Conservation (phyloP, 2,797 vertebrate genomes). For the Anniella stebbinsi region DNA sequence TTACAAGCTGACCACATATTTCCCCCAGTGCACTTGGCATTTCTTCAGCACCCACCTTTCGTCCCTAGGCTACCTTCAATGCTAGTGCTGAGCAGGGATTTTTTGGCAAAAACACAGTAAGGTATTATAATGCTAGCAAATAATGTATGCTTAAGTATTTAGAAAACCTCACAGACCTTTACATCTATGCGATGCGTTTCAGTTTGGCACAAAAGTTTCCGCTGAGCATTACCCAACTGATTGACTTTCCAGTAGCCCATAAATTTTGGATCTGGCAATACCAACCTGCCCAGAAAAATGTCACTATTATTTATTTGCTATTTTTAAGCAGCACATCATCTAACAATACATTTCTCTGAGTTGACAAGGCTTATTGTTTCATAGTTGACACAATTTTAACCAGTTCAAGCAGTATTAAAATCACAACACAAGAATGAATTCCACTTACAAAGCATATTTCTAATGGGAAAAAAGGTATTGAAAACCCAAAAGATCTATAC, state of each 20-base stretch:
- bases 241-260: constrained; percentile 91
- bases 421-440: constrained; percentile 19
- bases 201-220: constrained; percentile 90
- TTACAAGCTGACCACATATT: neutral
- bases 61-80: neutral
- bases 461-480: neutral
- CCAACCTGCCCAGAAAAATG: constrained; percentile 83
- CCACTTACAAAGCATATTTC: neutral
- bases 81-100: neutral
- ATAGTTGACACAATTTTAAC: neutral
- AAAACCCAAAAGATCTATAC: neutral
- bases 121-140: neutral
- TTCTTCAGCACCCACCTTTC: too few relatives aligned
- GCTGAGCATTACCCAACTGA: constrained; percentile 79
- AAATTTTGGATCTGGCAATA: constrained; percentile 89
- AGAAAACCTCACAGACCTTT: constrained; percentile 84
- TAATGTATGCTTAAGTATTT: constrained; percentile 21
- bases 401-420: neutral
- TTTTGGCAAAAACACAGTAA: neutral
- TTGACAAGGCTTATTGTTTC: constrained; percentile 25
- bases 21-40: neutral
- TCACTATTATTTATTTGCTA: constrained; percentile 37
- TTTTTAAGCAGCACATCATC: neutral
- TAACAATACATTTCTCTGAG: constrained; percentile 20
- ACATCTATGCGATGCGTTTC: constrained; percentile 86